A percentile compares a stretch with the other conserved stretches of the same genome.
Conservation (phyloP, 1,140 invertebrate species). For the Euwallacea similis region DNA sequence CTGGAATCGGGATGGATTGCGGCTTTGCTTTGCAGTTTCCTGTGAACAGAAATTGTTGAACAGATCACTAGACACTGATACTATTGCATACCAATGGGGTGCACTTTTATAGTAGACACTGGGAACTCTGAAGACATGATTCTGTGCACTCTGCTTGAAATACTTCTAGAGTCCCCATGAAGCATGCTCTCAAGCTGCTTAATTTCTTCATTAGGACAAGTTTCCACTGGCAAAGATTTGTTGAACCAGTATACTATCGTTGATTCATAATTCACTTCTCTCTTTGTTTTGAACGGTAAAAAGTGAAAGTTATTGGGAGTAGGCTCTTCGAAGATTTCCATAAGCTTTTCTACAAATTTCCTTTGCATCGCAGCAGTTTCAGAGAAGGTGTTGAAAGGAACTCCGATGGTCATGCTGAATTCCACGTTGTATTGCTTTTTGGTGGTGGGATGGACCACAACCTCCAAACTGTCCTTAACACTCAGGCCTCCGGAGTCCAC, state of each 20-base stretch:
- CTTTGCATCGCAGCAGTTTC: conserved; percentile 69
- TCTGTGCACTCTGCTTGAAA: conserved; percentile 59
- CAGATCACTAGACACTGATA: too few species aligned
- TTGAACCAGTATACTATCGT: conserved; percentile 81
- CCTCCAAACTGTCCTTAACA: conserved; percentile 77
- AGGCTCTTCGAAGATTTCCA: conserved; percentile 72
- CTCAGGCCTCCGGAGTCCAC: conserved; percentile 68
- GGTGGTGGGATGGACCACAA: conserved; percentile 65
- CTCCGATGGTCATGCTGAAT: conserved; percentile 78
- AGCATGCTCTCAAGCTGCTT: conserved; percentile 68
- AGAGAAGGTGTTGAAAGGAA: conserved; percentile 71
- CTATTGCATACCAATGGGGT: conserved; percentile 55
- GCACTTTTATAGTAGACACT: conserved; percentile 71
- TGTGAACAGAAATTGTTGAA: neutral
- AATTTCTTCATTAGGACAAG: conserved; percentile 78
- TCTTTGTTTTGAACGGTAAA: conserved; percentile 57
- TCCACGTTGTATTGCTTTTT: conserved; percentile 64
- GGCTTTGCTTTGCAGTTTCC: conserved; percentile 64
- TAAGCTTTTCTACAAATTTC: conserved; percentile 77
- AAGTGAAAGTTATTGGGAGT: conserved; percentile 73
- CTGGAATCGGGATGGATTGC: conserved; percentile 22
- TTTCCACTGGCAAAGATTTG: conserved; percentile 64
- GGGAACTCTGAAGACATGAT: conserved; percentile 78
- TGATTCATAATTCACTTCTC: conserved; percentile 53
- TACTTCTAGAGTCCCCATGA: conserved; percentile 52